Evolutionary conservation across 2,888 invertebrate genomes (phyloP).

Genomic region (Drosophila atripex): DNA sequence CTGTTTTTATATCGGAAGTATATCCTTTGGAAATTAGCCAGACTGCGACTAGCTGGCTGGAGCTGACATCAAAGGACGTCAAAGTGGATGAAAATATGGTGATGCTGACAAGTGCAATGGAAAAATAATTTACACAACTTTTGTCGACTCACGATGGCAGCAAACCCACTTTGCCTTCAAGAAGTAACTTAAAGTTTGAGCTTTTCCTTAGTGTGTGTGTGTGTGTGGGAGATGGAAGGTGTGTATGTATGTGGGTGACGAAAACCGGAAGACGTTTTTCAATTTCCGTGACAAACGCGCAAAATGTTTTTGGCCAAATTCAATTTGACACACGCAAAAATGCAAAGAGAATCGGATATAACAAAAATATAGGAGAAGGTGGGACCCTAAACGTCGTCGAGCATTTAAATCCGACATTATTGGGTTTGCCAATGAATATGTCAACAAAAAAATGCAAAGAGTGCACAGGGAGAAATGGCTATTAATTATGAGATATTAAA

Average conservation of each 20-base stretch:
- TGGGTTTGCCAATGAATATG: slow-evolving; percentile 76
- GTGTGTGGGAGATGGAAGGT: not conserved
- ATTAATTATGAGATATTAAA: slow-evolving; percentile 16
- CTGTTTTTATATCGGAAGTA: slow-evolving; percentile 12
- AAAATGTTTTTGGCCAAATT: slow-evolving; percentile 63
- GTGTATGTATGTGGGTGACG: slow-evolving; percentile 19
- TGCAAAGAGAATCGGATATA: not conserved
- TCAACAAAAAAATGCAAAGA: slow-evolving; percentile 68
- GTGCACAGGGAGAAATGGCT: slow-evolving; percentile 5
- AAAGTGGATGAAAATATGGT: slow-evolving; percentile 6
- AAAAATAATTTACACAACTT: slow-evolving; percentile 74
- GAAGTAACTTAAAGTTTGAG: slow-evolving; percentile 22
- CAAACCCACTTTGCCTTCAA: not conserved
- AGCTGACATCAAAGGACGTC: slow-evolving; percentile 64
- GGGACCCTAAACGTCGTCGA: slow-evolving; percentile 52
- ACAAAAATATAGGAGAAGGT: not conserved
- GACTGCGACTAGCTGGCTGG: slow-evolving; percentile 50
- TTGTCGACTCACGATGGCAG: slow-evolving; percentile 61
- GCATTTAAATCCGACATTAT: slow-evolving; percentile 77
- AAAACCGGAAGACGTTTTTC: slow-evolving; percentile 53
- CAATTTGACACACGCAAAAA: slow-evolving; percentile 55
- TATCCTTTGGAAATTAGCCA: slow-evolving; percentile 39
- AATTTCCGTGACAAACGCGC: slow-evolving; percentile 73
- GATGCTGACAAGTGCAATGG: slow-evolving; percentile 56
- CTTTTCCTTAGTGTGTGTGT: no score